Evolutionary conservation across 2,113 vertebrate species (phyloP).

Genomic region (Phainopepla nitens): DNA sequence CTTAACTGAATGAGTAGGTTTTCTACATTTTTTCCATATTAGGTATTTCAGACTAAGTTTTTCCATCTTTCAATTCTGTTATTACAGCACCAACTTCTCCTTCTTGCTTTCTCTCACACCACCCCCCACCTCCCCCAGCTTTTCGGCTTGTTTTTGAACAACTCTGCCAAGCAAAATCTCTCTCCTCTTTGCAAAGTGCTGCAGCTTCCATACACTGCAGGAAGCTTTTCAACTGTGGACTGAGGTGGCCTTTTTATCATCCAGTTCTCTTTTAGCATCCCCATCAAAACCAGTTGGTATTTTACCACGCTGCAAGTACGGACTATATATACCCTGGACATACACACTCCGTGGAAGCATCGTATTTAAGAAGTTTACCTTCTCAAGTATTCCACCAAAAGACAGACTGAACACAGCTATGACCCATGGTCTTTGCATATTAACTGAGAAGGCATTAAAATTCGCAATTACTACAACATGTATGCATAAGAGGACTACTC

Average conservation of each 20-base stretch:
- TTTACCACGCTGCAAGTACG: not conserved
- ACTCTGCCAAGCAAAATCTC: not conserved
- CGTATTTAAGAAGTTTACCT: not conserved
- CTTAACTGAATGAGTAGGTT: not conserved
- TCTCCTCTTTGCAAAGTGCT: not conserved
- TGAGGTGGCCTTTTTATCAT: not conserved
- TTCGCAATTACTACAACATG: not conserved
- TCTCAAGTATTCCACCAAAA: not conserved
- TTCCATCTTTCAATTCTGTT: not conserved
- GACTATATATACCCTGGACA: not conserved
- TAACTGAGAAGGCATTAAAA: not conserved
- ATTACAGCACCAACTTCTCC: not conserved
- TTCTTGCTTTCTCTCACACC: not conserved
- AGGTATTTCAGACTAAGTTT: not conserved
- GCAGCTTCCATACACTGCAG: not conserved
- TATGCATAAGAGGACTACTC: not conserved
- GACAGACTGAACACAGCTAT: not conserved
- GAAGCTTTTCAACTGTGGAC: not conserved
- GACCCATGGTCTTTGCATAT: not conserved
- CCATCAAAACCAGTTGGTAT: not conserved
- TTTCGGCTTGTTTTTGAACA: not conserved
- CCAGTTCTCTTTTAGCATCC: not conserved
- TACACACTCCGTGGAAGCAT: not conserved
- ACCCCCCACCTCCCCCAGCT: not conserved
- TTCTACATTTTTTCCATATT: not conserved